Evolutionary conservation across 2,797 vertebrate species (phyloP).

Genomic region (Chelon auratus): DNA sequence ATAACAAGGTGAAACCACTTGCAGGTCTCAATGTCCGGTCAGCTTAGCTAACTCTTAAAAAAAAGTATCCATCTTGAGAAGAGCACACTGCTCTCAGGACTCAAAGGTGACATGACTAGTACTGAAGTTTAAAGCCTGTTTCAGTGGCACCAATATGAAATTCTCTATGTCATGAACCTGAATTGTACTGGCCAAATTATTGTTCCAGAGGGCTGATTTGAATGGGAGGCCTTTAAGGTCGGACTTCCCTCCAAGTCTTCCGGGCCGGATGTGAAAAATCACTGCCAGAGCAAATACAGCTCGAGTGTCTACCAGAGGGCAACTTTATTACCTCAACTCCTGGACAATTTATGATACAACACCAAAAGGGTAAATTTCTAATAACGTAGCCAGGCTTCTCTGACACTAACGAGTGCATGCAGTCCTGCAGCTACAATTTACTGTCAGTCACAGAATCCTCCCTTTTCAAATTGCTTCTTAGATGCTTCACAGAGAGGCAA

Average conservation of each 20-base stretch:
- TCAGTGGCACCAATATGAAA: slow-evolving; percentile 27
- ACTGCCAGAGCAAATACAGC: slow-evolving; percentile 57
- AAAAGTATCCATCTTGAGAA: neutral
- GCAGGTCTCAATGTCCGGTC: neutral
- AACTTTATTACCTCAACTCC: slow-evolving; percentile 68
- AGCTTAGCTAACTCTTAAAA: neutral
- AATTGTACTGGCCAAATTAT: slow-evolving; percentile 42
- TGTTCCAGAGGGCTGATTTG: slow-evolving; percentile 46
- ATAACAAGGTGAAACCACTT: neutral
- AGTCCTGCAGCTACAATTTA: slow-evolving; percentile 58
- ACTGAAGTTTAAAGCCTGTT: slow-evolving; percentile 24
- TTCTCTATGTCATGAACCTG: slow-evolving; percentile 5
- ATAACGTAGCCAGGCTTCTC: slow-evolving; percentile 57
- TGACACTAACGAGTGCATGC: slow-evolving; percentile 72
- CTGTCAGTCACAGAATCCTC: slow-evolving; percentile 63
- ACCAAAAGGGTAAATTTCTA: slow-evolving; percentile 72
- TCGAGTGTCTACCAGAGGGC: slow-evolving; percentile 53
- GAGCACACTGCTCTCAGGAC: neutral
- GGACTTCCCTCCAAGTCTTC: slow-evolving; percentile 42
- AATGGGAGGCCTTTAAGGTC: slow-evolving; percentile 48
- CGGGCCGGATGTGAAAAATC: slow-evolving; percentile 61
- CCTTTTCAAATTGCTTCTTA: slow-evolving; percentile 66
- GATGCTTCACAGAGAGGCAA: slow-evolving; percentile 64
- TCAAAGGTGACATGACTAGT: slow-evolving; percentile 4
- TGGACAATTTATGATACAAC: slow-evolving; percentile 63